Percentiles rank a stretch among this genome's conserved stretches.
Evolutionary conservation across 1,140 invertebrate genomes (phyloP).

Genomic region (Leguminivora glycinivorella): DNA sequence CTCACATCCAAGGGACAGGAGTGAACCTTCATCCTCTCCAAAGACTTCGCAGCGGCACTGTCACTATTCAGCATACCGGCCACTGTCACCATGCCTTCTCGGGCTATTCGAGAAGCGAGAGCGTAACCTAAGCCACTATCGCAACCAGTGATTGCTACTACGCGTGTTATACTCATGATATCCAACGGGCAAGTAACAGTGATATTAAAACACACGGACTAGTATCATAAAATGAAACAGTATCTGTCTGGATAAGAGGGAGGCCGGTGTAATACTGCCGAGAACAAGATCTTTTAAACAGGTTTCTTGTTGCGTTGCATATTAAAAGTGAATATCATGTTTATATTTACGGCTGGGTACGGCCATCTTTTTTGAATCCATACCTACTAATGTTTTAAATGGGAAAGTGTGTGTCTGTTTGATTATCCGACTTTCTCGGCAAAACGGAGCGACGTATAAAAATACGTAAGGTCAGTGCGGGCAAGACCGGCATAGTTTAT

Average conservation of each 20-base stretch:
- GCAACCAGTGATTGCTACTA: conserved; percentile 88
- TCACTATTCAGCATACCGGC: conserved; percentile 84
- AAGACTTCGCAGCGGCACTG: conserved; percentile 59
- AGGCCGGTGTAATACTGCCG: conserved; percentile 40
- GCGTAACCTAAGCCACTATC: conserved; percentile 91
- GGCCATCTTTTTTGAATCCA: too few species aligned
- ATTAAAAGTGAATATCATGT: conserved; percentile 72
- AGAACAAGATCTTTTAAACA: conserved; percentile 45
- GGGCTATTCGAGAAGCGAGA: conserved; percentile 81
- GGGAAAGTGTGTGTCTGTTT: too few species aligned
- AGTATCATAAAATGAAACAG: too few species aligned
- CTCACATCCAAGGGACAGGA: conserved; percentile 85
- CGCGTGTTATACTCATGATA: conserved; percentile 56
- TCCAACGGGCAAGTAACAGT: neutral
- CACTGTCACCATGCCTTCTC: conserved; percentile 82
- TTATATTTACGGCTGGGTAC: conserved; percentile 36
- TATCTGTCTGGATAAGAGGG: neutral
- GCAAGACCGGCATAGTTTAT: too few species aligned
- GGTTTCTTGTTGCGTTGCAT: conserved; percentile 69
- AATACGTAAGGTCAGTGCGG: too few species aligned
- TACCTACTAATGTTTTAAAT: too few species aligned
- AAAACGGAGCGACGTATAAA: too few species aligned
- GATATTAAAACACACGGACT: too few species aligned
- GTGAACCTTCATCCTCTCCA: conserved; percentile 51
- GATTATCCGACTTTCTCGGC: too few species aligned